Base-by-base conservation (phyloP, 64 coral and sea anemone genomes). In the Montipora capricornis region DNA sequence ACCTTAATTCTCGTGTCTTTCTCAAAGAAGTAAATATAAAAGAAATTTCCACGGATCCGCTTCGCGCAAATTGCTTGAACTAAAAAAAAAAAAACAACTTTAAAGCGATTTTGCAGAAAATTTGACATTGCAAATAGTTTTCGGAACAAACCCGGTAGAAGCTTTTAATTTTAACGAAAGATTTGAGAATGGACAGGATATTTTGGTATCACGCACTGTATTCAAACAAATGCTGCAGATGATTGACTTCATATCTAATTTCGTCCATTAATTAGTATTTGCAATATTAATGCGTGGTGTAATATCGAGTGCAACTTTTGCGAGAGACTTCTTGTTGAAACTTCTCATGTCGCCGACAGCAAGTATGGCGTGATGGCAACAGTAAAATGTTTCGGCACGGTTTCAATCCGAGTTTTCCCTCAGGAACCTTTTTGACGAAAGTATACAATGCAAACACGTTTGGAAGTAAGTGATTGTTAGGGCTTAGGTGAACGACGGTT, bases 131-230 rank as follows among this genome's bases (percentile, higher is more conserved):
- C 53, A 57, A 57, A 57, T 57, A 3, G 53, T 57, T 57, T 57
- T 11, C 53, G 53, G 53, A 37, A 37, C 2, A 37, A 37, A 37
- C 37, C 37, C 37, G 37, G 37, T 37, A 37, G 2, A 57, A 57
- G 53, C 53, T 57, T 57, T 57, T 57, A 57, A 57, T 57, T 57
- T 57, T 57, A 11, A 6, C 53, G 53, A n/a, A 68, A 5, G 12
- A 68, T 17, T 68, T 14, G 16, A 47, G 26, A 68, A 84, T 69
- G 61, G 15, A 48, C 46, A 4, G 7, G 22, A 69, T n/a, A 48
- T 84, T 84, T 84, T 37, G 61, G 67, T 29, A 44, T 64, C 80
- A 82, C 80, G 8, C 57, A 60, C 13, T 47, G 7, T 47, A 62
- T 84, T 68, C 5, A 68, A n/a, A 67, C 66, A 47, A 37, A 47